Conservation (phyloP, 2,888 invertebrate genomes). For the Gortyna flavago region DNA sequence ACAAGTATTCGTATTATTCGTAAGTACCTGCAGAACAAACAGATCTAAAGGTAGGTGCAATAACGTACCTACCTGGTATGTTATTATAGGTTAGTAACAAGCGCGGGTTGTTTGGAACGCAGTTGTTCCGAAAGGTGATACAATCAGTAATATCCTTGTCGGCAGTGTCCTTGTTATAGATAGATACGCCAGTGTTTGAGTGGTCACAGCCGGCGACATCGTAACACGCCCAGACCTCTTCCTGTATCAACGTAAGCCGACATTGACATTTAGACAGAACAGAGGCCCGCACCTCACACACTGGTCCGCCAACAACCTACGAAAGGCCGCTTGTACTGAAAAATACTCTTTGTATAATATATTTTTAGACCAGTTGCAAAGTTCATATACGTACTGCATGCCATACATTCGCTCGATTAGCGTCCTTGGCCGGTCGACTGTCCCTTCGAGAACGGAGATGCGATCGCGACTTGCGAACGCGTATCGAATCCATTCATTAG, state of each 20-base stretch:
- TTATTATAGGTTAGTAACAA: slow-evolving; percentile 19
- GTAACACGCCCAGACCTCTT: slow-evolving; percentile 79
- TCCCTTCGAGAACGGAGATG: slow-evolving; percentile 80
- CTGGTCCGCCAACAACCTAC: slow-evolving; percentile 70
- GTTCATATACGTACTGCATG: slow-evolving; percentile 69
- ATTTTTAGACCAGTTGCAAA: slow-evolving; percentile 76
- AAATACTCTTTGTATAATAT: slow-evolving; percentile 58
- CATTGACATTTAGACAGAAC: slow-evolving; percentile 85
- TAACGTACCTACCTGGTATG: background rate
- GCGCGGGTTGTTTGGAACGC: slow-evolving; percentile 24
- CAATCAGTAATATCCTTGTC: slow-evolving; percentile 67
- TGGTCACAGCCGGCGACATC: slow-evolving; percentile 65
- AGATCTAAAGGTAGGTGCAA: slow-evolving; percentile 2
- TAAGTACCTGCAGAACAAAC: slow-evolving; percentile 24
- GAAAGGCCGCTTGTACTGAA: slow-evolving; percentile 73
- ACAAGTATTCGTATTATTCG: slow-evolving; percentile 43
- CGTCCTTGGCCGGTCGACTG: slow-evolving; percentile 81
- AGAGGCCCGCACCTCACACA: slow-evolving; percentile 63
- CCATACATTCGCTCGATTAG: slow-evolving; percentile 75
- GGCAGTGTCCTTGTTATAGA: slow-evolving; percentile 79
- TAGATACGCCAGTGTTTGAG: slow-evolving; percentile 71
- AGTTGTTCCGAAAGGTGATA: slow-evolving; percentile 51
- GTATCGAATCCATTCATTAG: slow-evolving; percentile 64
- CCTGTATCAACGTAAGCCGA: slow-evolving; percentile 80
- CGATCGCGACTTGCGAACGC: slow-evolving; percentile 66